These are phyloP conservation scores for Ceuthmochares aereus DNA, from an alignment of 2,113 vertebrate species.

Conservation along the genomic window DNA sequence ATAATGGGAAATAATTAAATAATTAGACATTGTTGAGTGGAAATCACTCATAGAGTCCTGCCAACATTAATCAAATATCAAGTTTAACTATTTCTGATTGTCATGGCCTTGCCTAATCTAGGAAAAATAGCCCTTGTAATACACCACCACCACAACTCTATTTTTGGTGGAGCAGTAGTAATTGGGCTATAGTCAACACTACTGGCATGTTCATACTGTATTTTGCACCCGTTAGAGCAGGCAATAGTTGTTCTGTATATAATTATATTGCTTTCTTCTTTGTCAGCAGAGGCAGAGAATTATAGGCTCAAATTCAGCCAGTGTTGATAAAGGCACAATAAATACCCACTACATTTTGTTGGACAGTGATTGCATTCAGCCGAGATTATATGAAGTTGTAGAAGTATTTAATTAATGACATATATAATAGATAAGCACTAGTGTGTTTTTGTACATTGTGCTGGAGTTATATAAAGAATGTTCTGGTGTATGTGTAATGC, in stretches of 20 bases:
- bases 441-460: neutral
- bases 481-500: neutral
- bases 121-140: neutral
- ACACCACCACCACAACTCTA: neutral
- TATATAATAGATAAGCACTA: neutral
- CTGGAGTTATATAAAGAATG: neutral
- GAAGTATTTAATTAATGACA: neutral
- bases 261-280: neutral
- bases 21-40: conserved; percentile 63
- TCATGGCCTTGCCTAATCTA: neutral
- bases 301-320: neutral
- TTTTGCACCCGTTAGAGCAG: neutral
- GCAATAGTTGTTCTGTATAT: neutral
- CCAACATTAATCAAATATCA: conserved; percentile 59
- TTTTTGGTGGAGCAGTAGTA: neutral
- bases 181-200: neutral
- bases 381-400: neutral
- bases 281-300: neutral
- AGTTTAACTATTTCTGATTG: conserved; percentile 27
- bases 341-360: neutral
- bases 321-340: neutral
- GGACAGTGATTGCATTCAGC: neutral
- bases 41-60: conserved; percentile 57
- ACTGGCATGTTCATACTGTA: neutral
- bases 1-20: conserved; percentile 74